Percentiles rank a stretch among this genome's conserved stretches.
phyloP scores from a whole-genome alignment of 2,797 vertebrate genomes.

The Gymnodraco acuticeps region DNA sequence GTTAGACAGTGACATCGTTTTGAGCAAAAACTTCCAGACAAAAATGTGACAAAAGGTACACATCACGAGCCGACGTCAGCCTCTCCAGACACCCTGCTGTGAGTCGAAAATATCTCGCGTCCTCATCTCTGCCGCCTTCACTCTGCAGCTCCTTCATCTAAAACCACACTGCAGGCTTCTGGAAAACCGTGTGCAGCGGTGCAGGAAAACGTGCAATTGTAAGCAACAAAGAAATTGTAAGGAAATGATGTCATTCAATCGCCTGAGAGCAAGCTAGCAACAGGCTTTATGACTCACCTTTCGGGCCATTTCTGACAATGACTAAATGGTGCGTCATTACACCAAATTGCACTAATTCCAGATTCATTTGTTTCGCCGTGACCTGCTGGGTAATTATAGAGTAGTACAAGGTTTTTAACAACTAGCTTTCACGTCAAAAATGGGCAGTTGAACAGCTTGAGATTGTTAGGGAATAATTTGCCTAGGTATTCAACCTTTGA shows the following conservation, averaged over 20 bases:
- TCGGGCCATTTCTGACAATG: conserved; percentile 1
- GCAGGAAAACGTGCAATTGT: not conserved
- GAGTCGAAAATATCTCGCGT: conserved; percentile 60
- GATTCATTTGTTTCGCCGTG: not conserved
- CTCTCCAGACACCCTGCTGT: conserved; percentile 36
- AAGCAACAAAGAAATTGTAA: not conserved
- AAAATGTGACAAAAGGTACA: conserved; percentile 50
- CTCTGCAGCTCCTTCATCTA: conserved; percentile 8
- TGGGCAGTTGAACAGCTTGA: too few relatives aligned
- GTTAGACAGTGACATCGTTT: not conserved
- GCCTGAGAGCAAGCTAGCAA: not conserved
- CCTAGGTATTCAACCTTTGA: too few relatives aligned
- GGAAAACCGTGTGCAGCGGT: not conserved
- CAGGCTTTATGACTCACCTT: not conserved
- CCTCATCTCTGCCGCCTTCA: conserved; percentile 17
- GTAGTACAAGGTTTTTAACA: not conserved
- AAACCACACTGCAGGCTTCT: conserved; percentile 18
- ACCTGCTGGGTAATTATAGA: conserved; percentile 11
- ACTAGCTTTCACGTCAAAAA: too few relatives aligned
- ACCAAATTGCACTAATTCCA: conserved; percentile 27
- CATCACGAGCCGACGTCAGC: conserved; percentile 41
- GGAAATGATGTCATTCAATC: not conserved
- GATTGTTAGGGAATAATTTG: too few relatives aligned
- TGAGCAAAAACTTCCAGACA: conserved; percentile 23
- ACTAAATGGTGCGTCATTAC: conserved; percentile 23